Base-by-base conservation (phyloP, 2,113 vertebrate species). In the Proteles cristata region DNA sequence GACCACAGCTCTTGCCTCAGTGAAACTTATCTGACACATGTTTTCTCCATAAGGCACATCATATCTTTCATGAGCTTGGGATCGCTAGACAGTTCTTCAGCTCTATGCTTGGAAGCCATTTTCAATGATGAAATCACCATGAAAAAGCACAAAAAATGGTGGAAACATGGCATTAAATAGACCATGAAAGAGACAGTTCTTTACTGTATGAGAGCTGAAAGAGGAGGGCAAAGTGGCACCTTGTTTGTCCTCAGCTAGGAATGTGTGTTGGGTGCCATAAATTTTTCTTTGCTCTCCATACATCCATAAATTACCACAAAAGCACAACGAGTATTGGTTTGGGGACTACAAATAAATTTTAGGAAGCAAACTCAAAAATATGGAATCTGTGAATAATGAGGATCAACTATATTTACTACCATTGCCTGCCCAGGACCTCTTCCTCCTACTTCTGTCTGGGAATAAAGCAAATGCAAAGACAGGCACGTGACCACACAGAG, bases 261-360 rank as follows among this genome's bases (percentile, higher is more conserved):
- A 11, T 1, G 0, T 5, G 1, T 61, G 39, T 3, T 0, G 16
- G 58, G n/a, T 2, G 0, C 63, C 50, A 39, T 25, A 35, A 35
- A 23, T 19, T 92, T 65, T 4, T 61, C 66, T 6, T 17, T 35
- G 66, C 12, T 77, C 68, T 87, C 82, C 50, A 35, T 4, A 0
- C 58, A 31, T 23, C 73, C 2, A 2, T 3, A 6, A 76, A 58
- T 11, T 61, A 50, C n/a, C 65, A 68, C n/a, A 81, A 43, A 84
- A 33, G 5, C 33, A n/a, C 74, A 2, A 7, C 33, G 48, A 88
- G 17, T 26, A 10, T 4, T 82, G 28, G 82, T n/a, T 43, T 55
- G 15, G 66, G 35, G 33, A 10, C 16, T 28, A n/a, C 63, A 63
- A n/a, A n/a, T 53, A 80, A 48, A 71, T 23, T 7, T 91, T 61